phyloP scores from a whole-genome alignment of 2,797 vertebrate species.

The Gymnodraco acuticeps region DNA sequence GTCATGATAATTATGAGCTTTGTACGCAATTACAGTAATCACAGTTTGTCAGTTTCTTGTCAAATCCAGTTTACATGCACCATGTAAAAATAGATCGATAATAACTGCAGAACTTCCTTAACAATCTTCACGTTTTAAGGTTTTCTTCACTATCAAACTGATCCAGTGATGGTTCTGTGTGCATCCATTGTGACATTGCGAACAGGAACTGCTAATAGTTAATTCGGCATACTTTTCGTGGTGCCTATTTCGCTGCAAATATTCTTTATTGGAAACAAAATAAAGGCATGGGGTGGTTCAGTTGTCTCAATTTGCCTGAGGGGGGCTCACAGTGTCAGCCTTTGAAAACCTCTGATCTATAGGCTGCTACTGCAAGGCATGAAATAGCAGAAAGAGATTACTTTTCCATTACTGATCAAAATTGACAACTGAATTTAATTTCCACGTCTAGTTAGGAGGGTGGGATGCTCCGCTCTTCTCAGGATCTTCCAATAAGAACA shows the following conservation, averaged over 20 bases:
- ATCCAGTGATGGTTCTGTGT: not conserved
- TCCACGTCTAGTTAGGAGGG: constrained; percentile 17
- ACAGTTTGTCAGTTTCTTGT: constrained; percentile 25
- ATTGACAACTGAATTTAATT: constrained; percentile 43
- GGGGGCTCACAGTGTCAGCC: not conserved
- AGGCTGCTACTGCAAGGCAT: not conserved
- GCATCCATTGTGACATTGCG: not conserved
- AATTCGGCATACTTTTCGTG: not conserved
- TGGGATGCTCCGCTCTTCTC: constrained; percentile 1
- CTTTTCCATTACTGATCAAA: constrained; percentile 40
- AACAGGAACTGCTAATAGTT: not conserved
- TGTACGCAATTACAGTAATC: constrained; percentile 51
- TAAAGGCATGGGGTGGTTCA: too few species aligned
- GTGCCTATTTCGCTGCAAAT: not conserved
- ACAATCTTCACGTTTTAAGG: not conserved
- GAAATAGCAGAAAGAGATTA: not conserved
- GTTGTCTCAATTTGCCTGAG: not conserved
- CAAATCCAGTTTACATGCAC: not conserved
- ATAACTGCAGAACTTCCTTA: not conserved
- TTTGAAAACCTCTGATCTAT: not conserved
- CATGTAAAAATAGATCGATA: constrained; percentile 10
- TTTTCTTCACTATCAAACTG: not conserved
- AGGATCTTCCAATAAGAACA: not conserved
- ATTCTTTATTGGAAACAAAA: not conserved
- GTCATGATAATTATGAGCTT: constrained; percentile 28